These are phyloP conservation scores for Sarcophaga peregrina DNA, from an alignment of 1,140 invertebrate genomes.

Conservation along the genomic window DNA sequence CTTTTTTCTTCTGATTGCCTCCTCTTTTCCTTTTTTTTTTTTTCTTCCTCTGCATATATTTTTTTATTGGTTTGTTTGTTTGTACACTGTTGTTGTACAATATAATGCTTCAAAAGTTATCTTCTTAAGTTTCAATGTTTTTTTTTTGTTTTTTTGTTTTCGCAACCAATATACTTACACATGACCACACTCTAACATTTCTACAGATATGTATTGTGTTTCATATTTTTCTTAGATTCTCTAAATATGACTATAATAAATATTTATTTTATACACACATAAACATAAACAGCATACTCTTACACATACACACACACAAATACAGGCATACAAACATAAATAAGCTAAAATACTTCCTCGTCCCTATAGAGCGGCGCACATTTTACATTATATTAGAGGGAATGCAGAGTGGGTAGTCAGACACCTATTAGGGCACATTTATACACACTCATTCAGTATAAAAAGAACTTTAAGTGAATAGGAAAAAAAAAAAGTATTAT, in stretches of 20 bases:
- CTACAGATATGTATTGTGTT: too few species aligned
- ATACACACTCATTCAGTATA: neutral
- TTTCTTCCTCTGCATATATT: neutral
- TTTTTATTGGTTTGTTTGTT: neutral
- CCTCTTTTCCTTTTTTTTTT: neutral
- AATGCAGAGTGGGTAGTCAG: neutral
- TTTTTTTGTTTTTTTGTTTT: too few species aligned
- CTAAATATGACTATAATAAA: conserved; percentile 1
- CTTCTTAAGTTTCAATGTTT: neutral
- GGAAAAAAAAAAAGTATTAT: neutral
- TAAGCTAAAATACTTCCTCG: too few species aligned
- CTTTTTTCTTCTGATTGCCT: neutral
- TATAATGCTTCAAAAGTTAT: neutral
- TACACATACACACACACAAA: too few species aligned
- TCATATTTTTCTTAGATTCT: too few species aligned
- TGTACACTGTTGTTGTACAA: neutral
- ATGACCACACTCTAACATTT: too few species aligned
- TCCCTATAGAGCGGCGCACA: too few species aligned
- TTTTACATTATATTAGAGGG: too few species aligned
- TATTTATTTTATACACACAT: neutral
- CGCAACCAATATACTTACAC: neutral
- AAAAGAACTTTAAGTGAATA: neutral
- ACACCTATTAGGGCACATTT: neutral
- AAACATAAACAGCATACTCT: neutral
- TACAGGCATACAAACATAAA: too few species aligned